phyloP scores from a whole-genome alignment of 2,797 vertebrate genomes.

The Tenualosa ilisha region DNA sequence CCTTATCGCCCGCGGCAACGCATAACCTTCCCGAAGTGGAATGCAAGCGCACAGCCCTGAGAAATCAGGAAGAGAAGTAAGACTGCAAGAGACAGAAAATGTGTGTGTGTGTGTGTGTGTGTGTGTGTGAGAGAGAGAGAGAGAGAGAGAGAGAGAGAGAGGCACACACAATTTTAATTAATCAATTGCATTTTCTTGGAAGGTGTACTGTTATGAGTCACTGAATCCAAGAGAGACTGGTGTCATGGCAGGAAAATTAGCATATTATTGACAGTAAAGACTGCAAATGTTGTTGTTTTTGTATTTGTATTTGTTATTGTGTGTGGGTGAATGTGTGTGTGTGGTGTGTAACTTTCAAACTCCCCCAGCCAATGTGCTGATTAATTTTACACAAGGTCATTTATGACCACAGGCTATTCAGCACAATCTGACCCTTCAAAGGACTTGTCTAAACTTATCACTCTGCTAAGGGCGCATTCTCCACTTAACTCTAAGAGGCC shows the following conservation, averaged over 20 bases:
- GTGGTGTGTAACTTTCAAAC: neutral
- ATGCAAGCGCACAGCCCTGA: neutral
- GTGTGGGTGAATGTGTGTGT: neutral
- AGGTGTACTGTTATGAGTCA: no score
- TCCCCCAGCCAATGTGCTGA: neutral
- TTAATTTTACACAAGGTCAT: neutral
- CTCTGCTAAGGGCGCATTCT: neutral
- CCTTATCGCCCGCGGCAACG: neutral
- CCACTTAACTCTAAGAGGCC: neutral
- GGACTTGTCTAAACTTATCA: neutral
- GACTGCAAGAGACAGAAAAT: neutral
- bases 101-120: neutral
- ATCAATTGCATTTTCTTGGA: no score
- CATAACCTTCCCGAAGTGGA: slow-evolving; percentile 1
- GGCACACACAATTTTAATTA: no score
- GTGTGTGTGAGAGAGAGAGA: neutral
- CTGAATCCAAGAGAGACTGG: no score
- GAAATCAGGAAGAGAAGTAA: neutral
- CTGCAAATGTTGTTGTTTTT: neutral
- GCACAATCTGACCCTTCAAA: neutral
- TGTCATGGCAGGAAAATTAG: no score
- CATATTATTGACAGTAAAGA: no score
- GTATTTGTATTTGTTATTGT: neutral
- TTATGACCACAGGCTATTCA: neutral
- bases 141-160: no score